phyloP scores from a whole-genome alignment of 2,797 vertebrate genomes.

The Mormyrus hasselquistii region DNA sequence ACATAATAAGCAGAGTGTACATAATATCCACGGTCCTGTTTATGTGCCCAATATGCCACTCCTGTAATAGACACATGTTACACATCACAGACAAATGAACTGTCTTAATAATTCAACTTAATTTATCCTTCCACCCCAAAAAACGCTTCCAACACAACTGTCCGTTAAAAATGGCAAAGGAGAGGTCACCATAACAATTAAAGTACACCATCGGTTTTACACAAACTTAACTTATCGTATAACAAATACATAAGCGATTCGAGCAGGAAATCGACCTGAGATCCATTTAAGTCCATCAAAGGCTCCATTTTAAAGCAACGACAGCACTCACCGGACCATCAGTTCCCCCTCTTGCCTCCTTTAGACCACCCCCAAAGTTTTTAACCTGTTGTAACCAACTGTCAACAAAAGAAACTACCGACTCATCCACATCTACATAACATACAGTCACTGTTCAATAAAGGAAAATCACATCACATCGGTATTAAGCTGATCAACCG shows the following conservation, averaged over 20 bases:
- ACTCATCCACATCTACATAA: neutral
- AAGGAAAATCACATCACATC: neutral
- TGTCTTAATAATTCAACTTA: neutral
- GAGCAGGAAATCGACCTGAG: neutral
- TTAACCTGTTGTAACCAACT: neutral
- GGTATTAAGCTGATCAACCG: neutral
- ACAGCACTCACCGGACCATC: neutral
- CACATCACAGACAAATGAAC: neutral
- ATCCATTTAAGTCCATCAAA: neutral
- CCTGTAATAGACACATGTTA: neutral
- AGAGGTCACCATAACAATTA: neutral
- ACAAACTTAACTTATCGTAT: neutral
- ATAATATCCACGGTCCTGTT: neutral
- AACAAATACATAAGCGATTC: neutral
- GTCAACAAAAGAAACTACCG: neutral
- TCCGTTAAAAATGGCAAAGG: neutral
- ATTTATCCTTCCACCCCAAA: neutral
- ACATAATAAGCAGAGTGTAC: neutral
- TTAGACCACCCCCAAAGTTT: neutral
- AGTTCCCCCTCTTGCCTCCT: neutral
- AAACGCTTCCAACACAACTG: neutral
- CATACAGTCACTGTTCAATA: neutral
- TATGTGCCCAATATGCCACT: neutral
- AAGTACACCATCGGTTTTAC: neutral
- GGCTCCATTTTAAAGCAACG: neutral